Conservation (phyloP, 1,140 invertebrate species). For the Teleogryllus occipitalis region DNA sequence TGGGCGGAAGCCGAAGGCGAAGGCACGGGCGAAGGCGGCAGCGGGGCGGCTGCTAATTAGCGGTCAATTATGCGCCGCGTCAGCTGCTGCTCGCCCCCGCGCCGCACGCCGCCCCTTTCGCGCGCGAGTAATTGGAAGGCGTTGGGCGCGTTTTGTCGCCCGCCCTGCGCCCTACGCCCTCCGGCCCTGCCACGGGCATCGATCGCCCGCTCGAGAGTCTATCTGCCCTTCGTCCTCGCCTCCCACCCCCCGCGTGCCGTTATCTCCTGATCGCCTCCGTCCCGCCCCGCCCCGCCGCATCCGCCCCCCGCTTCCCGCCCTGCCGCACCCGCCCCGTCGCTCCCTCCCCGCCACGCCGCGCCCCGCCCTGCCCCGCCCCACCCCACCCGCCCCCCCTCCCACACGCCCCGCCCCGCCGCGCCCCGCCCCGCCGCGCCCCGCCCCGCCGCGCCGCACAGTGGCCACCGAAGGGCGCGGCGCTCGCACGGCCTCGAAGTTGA, state of each 20-base stretch:
- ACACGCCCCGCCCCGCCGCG: neutral
- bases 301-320: neutral
- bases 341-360: neutral
- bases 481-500: no score
- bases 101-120: neutral
- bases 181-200: neutral
- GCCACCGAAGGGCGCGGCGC: no score
- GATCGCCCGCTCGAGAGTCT: no score
- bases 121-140: neutral
- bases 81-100: neutral
- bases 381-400: neutral
- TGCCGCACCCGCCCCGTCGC: neutral
- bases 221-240: no score
- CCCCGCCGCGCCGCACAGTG: no score
- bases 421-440: neutral
- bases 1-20: no score
- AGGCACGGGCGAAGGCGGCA: no score
- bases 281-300: neutral
- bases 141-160: neutral
- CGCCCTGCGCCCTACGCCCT: neutral
- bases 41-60: no score
- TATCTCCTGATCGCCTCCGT: neutral
- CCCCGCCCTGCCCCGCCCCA: neutral
- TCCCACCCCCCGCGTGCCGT: no score
- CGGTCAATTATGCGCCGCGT: no score